phyloP scores from a whole-genome alignment of 2,888 invertebrate species.

The Agonopterix heracliana region DNA sequence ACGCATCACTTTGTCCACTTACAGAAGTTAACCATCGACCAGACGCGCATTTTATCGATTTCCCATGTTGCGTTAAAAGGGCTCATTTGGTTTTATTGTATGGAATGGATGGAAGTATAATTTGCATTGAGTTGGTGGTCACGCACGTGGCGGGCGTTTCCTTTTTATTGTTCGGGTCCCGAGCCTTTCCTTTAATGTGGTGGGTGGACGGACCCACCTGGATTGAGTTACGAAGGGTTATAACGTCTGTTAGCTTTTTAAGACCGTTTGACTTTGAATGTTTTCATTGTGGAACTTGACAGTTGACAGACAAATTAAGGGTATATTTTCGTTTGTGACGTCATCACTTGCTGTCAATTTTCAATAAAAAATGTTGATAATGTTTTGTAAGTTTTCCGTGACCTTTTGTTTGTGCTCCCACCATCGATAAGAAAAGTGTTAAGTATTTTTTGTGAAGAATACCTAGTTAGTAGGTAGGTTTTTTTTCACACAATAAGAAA shows the following conservation, averaged over 20 bases:
- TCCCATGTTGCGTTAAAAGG: conserved; percentile 70
- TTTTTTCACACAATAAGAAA: too few species aligned
- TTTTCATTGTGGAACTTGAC: too few species aligned
- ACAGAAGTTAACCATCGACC: background rate
- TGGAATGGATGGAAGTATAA: conserved; percentile 70
- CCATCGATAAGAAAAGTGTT: too few species aligned
- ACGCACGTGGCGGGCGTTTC: conserved; percentile 59
- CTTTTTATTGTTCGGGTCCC: conserved; percentile 60
- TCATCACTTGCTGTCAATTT: too few species aligned
- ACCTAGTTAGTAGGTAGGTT: too few species aligned
- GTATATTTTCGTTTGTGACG: too few species aligned
- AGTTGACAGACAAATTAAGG: too few species aligned
- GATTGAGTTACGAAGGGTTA: background rate
- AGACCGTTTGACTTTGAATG: background rate
- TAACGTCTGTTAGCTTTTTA: background rate
- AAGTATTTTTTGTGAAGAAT: too few species aligned
- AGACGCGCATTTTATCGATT: conserved; percentile 60
- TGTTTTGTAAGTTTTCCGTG: too few species aligned
- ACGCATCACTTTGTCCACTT: too few species aligned
- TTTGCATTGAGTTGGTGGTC: conserved; percentile 71
- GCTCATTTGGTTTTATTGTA: conserved; percentile 73
- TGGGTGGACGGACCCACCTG: conserved; percentile 4
- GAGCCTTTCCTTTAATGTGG: conserved; percentile 19
- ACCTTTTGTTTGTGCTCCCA: too few species aligned
- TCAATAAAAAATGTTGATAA: too few species aligned